A percentile compares a stretch with the other conserved stretches of the same genome.
Conservation (phyloP, 2,797 vertebrate genomes). For the Hyperoplus immaculatus region DNA sequence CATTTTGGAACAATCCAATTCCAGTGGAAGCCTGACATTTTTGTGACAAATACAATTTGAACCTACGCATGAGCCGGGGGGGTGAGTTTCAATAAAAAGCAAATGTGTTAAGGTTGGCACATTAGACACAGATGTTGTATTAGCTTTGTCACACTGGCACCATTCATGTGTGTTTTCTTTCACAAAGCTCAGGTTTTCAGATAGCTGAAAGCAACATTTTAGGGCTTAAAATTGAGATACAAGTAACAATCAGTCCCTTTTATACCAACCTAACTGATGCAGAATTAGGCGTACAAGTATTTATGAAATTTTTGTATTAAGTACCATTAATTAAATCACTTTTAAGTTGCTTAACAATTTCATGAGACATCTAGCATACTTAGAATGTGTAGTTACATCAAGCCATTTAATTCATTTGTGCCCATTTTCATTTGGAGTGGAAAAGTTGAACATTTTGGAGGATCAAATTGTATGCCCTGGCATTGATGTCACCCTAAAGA, state of each 20-base stretch:
- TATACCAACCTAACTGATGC: not conserved
- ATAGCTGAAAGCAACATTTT: not conserved
- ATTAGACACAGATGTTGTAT: conserved; percentile 34
- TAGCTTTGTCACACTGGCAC: conserved; percentile 7
- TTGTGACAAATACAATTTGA: conserved; percentile 59
- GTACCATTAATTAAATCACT: not conserved
- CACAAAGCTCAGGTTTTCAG: not conserved
- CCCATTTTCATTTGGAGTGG: no score
- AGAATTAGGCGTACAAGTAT: not conserved
- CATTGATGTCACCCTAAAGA: not conserved
- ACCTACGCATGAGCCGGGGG: conserved; percentile 48
- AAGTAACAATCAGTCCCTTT: not conserved
- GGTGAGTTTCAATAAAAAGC: conserved; percentile 26
- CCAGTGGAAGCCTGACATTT: conserved; percentile 51
- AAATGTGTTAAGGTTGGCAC: conserved; percentile 18
- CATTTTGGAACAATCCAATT: conserved; percentile 47
- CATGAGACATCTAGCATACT: no score
- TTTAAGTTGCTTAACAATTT: not conserved
- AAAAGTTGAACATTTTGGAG: no score
- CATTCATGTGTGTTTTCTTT: not conserved
- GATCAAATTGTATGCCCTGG: no score
- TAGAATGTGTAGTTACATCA: no score
- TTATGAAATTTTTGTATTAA: no score
- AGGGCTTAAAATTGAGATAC: not conserved
- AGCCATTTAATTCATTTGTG: no score